Conservation (phyloP, 2,797 vertebrate species). For the Myiotriccus ornatus region DNA sequence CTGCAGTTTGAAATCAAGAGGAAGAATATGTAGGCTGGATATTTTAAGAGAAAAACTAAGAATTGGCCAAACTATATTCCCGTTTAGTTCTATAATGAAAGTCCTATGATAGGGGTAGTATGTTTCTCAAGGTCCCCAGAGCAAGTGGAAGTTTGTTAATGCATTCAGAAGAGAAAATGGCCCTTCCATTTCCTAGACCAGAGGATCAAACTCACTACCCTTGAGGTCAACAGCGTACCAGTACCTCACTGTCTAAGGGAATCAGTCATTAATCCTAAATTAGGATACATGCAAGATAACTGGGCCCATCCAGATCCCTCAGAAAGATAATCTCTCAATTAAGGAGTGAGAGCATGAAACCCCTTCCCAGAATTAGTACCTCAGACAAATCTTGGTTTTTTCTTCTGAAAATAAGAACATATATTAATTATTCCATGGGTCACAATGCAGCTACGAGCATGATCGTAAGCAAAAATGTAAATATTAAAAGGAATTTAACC, state of each 20-base stretch:
- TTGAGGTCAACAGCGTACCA: not conserved
- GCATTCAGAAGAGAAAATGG: not conserved
- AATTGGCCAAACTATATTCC: not conserved
- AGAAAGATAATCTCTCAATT: not conserved
- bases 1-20: rapidly evolving
- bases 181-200: not conserved
- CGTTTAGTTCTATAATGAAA: not conserved
- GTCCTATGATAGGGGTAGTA: not conserved
- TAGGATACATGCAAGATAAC: not conserved
- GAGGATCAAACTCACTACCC: not conserved
- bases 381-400: not conserved
- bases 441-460: not conserved
- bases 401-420: not conserved
- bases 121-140: not conserved
- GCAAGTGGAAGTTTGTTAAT: not conserved
- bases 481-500: not conserved
- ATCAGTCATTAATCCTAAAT: not conserved
- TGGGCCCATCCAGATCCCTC: not conserved
- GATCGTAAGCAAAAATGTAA: not conserved
- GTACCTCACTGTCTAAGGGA: not conserved
- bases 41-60: not conserved
- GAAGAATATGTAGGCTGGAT: not conserved
- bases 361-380: not conserved
- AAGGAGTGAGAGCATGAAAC: not conserved
- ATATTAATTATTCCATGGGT: not conserved